Percentiles rank a stretch among this genome's conserved stretches.
These are phyloP conservation scores for Archips crataeganus DNA, from an alignment of 2,888 invertebrate species.

Conservation along the genomic window DNA sequence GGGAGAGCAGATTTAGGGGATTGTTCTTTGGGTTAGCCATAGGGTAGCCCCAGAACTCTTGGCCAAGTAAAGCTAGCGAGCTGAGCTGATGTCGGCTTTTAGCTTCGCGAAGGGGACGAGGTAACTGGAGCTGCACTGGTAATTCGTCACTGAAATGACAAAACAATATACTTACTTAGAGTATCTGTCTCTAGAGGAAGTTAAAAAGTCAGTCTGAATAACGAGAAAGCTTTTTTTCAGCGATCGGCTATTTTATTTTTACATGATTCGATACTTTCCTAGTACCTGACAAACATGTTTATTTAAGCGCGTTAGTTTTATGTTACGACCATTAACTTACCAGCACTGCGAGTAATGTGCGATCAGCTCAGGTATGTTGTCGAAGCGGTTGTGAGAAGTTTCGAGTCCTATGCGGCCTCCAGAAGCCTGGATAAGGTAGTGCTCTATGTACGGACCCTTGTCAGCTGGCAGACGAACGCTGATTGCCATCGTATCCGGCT, in stretches of 20 bases:
- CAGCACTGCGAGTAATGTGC: conserved; percentile 97
- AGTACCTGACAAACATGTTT: neutral
- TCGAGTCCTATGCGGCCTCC: conserved; percentile 94
- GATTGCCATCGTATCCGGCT: conserved; percentile 97
- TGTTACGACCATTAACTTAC: conserved; percentile 71
- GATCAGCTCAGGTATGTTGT: conserved; percentile 96
- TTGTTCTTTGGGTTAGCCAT: conserved; percentile 90
- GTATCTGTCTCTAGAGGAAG: too few species aligned
- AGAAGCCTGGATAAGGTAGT: conserved; percentile 96
- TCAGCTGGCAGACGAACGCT: conserved; percentile 95
- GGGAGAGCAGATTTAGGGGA: conserved; percentile 71
- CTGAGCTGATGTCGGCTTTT: conserved; percentile 96
- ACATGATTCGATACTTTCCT: neutral
- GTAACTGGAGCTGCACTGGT: conserved; percentile 95
- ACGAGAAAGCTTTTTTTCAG: too few species aligned
- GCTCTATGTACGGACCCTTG: conserved; percentile 96
- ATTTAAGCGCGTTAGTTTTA: too few species aligned
- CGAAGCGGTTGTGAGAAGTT: conserved; percentile 97
- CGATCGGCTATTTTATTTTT: too few species aligned
- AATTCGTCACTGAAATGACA: conserved; percentile 92
- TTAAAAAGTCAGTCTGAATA: neutral
- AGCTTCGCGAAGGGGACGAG: conserved; percentile 94
- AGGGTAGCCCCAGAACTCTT: conserved; percentile 94
- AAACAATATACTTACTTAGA: neutral
- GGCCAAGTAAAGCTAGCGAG: conserved; percentile 95